A percentile compares a stretch with the other conserved stretches of the same genome.
Evolutionary conservation across 2,797 vertebrate species (phyloP).

Genomic region (Clarias laeviceps): DNA sequence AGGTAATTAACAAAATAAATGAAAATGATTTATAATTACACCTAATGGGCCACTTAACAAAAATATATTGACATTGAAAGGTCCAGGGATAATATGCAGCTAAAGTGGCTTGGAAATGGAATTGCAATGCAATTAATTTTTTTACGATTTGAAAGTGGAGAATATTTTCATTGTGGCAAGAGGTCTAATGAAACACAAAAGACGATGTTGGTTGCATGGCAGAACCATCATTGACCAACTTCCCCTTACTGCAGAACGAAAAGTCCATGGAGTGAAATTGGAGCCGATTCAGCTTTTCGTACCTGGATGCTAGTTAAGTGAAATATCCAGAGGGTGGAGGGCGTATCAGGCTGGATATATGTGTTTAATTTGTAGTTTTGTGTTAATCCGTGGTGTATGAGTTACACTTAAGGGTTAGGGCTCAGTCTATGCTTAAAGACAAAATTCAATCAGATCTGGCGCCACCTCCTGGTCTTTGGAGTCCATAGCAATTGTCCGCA

Average conservation of each 20-base stretch:
- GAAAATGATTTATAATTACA: too few relatives aligned
- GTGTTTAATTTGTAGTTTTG: background rate
- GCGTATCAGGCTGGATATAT: background rate
- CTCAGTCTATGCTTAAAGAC: background rate
- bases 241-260: background rate
- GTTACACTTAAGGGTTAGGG: background rate
- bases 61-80: background rate
- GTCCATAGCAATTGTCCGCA: background rate
- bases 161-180: background rate
- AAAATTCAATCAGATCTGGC: background rate
- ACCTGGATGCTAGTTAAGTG: background rate
- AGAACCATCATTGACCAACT: background rate
- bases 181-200: background rate
- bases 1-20: conserved; percentile 57
- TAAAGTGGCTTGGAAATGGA: background rate
- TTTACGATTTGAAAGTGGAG: background rate
- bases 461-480: background rate
- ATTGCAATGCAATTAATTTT: background rate
- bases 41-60: background rate
- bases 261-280: background rate
- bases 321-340: background rate
- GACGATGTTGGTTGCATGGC: background rate
- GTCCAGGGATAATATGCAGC: background rate
- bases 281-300: background rate
- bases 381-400: background rate